Evolutionary conservation across 2,797 vertebrate species (phyloP).

Genomic region (Manis javanica): DNA sequence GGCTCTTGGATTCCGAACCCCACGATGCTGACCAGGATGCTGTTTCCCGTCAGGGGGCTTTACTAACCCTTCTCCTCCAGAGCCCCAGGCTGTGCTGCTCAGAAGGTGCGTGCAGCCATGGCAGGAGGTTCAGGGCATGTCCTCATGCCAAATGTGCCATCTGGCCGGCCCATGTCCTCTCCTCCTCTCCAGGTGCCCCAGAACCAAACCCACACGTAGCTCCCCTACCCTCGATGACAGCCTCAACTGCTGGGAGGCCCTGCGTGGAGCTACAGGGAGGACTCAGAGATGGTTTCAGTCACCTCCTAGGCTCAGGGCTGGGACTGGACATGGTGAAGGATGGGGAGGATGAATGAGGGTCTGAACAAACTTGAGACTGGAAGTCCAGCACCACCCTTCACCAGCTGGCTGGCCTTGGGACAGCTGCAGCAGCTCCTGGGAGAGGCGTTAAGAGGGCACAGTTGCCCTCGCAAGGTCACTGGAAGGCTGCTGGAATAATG

Average conservation of each 20-base stretch:
- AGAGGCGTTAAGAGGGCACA: neutral
- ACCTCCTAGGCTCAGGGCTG: no score
- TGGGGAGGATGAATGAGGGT: fast-evolving
- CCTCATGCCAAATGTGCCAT: neutral
- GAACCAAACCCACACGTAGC: neutral
- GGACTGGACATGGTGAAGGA: neutral
- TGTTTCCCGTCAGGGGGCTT: neutral
- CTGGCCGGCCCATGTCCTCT: neutral
- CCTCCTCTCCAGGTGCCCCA: neutral
- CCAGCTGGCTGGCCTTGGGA: neutral
- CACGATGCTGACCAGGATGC: neutral
- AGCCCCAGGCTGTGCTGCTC: neutral
- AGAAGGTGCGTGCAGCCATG: fast-evolving
- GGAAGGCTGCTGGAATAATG: neutral
- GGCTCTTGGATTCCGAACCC: neutral
- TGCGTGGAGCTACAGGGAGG: fast-evolving
- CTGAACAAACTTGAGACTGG: neutral
- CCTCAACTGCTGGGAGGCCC: neutral
- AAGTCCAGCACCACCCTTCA: neutral
- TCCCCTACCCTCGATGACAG: neutral
- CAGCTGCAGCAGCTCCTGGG: neutral
- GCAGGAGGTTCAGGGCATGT: fast-evolving
- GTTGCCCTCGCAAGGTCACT: neutral
- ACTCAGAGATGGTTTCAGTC: neutral
- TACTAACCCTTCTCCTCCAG: neutral